Percentiles rank a stretch among this genome's conserved stretches.
These are phyloP conservation scores for Mus caroli DNA, from an alignment of 2,797 vertebrate species.

Conservation along the genomic window DNA sequence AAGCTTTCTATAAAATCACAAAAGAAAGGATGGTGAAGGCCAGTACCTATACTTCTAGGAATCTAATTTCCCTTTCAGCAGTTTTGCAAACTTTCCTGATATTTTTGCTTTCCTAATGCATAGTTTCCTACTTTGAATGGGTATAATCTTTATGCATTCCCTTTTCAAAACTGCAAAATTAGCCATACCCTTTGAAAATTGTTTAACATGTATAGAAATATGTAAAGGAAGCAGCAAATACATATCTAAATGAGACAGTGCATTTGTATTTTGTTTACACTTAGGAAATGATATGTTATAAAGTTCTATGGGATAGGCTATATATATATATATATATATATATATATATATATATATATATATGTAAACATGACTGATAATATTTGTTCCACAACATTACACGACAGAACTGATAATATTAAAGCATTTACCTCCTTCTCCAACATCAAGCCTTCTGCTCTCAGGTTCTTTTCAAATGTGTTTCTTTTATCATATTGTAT, in stretches of 20 bases:
- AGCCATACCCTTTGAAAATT: slow-evolving; percentile 52
- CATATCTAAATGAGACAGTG: background rate
- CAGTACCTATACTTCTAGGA: background rate
- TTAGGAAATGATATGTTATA: slow-evolving; percentile 41
- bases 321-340: too few species aligned
- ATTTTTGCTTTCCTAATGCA: background rate
- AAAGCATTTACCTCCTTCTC: slow-evolving; percentile 95
- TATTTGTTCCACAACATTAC: background rate
- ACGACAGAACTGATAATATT: background rate
- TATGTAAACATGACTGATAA: background rate
- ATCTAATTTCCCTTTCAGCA: background rate
- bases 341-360: too few species aligned
- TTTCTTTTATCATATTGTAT: slow-evolving; percentile 97
- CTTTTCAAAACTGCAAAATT: slow-evolving; percentile 40
- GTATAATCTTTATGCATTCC: background rate
- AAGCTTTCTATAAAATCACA: background rate
- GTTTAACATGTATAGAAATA: slow-evolving; percentile 49
- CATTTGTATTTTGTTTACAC: background rate
- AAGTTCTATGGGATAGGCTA: background rate
- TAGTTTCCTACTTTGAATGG: background rate
- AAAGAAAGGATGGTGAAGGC: background rate
- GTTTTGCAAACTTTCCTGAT: background rate
- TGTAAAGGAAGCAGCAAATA: background rate
- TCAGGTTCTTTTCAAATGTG: slow-evolving; percentile 98
- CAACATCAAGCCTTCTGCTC: slow-evolving; percentile 97